These are phyloP conservation scores for Bruchidius siliquastri DNA, from an alignment of 2,888 invertebrate species.

Conservation along the genomic window DNA sequence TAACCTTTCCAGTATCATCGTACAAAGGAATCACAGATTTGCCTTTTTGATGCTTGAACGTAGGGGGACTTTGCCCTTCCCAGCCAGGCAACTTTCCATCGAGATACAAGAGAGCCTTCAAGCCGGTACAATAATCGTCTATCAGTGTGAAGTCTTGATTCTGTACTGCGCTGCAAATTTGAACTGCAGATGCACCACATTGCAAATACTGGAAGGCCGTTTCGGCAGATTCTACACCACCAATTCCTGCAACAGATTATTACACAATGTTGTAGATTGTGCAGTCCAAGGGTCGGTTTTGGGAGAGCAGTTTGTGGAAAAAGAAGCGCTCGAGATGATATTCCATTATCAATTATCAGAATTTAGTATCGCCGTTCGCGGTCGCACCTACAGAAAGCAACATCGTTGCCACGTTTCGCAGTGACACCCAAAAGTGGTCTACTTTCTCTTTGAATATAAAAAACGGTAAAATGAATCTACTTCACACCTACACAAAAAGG, in stretches of 20 bases:
- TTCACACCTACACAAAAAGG: too few species aligned
- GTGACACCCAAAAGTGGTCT: too few species aligned
- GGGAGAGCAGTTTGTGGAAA: too few species aligned
- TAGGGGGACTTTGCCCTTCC: conserved; percentile 94
- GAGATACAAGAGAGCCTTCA: conserved; percentile 82
- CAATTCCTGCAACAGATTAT: conserved; percentile 63
- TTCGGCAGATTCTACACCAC: conserved; percentile 96
- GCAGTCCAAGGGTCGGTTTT: too few species aligned
- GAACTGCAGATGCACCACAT: conserved; percentile 88
- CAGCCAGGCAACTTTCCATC: conserved; percentile 68
- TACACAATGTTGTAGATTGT: too few species aligned
- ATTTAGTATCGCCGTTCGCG: too few species aligned
- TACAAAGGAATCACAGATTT: conserved; percentile 71
- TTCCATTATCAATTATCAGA: too few species aligned
- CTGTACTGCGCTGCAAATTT: conserved; percentile 94
- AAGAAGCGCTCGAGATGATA: too few species aligned
- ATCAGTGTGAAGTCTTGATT: conserved; percentile 98
- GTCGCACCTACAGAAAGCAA: too few species aligned
- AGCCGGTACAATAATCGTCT: conserved; percentile 87
- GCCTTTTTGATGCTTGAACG: conserved; percentile 85
- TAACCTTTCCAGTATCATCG: conserved; percentile 48
- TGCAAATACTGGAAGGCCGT: conserved; percentile 90
- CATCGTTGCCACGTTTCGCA: too few species aligned
- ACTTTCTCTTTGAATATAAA: too few species aligned
- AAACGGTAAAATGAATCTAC: too few species aligned